phyloP scores from a whole-genome alignment of 2,113 vertebrate genomes.

The Sigmodon hispidus region DNA sequence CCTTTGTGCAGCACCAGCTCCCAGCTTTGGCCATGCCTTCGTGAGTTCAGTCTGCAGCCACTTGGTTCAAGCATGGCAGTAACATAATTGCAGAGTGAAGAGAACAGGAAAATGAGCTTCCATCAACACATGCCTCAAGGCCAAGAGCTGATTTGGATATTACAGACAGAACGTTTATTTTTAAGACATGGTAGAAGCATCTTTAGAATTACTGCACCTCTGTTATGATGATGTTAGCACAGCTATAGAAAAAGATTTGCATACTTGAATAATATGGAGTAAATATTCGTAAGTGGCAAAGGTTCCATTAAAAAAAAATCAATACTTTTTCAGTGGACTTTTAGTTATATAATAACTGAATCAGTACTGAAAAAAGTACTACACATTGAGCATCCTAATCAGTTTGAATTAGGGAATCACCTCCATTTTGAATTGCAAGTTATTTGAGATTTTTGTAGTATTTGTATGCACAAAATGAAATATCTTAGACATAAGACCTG shows the following conservation, averaged over 20 bases:
- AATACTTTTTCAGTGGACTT: neutral
- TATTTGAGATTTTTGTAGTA: neutral
- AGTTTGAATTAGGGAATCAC: neutral
- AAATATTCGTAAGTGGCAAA: neutral
- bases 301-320: neutral
- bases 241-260: neutral
- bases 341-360: neutral
- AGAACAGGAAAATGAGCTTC: neutral
- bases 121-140: neutral
- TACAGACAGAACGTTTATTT: neutral
- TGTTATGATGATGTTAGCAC: neutral
- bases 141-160: neutral
- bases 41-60: neutral
- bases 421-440: neutral
- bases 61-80: neutral
- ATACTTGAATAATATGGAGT: neutral
- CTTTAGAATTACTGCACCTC: constrained; percentile 15
- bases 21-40: neutral
- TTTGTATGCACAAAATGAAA: neutral
- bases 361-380: neutral
- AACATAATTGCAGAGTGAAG: neutral
- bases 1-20: neutral
- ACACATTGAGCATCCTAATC: neutral
- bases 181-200: neutral
- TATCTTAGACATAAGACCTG: neutral